phyloP scores from a whole-genome alignment of 2,888 invertebrate species.

The Gryllus longicercus region DNA sequence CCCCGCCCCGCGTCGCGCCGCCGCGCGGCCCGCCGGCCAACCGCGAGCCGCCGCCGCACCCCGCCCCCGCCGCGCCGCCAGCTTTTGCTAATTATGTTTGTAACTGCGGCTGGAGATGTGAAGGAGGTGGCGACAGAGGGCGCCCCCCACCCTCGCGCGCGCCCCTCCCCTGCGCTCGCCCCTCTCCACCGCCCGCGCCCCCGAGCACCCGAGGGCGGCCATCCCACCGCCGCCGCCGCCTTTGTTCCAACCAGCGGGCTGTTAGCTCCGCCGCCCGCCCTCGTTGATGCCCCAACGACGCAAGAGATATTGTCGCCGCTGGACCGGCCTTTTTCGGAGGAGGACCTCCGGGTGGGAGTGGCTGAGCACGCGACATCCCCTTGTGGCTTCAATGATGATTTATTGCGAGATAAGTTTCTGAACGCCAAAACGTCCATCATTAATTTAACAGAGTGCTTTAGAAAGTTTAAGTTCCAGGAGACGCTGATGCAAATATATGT shows the following conservation, averaged over 20 bases:
- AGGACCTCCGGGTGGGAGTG: no score
- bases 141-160: background rate
- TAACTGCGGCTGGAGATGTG: background rate
- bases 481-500: no score
- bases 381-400: no score
- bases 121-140: slow-evolving; percentile 2
- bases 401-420: no score
- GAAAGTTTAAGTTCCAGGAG: no score
- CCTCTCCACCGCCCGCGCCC: background rate
- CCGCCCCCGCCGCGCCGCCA: background rate
- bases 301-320: background rate
- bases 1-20: background rate
- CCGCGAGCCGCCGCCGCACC: background rate
- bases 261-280: background rate
- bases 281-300: slow-evolving; percentile 5
- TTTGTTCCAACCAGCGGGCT: background rate
- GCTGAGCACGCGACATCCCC: no score
- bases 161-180: background rate
- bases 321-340: no score
- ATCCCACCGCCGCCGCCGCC: background rate
- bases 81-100: background rate
- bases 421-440: no score
- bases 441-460: no score
- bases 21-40: background rate
- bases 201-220: background rate